Evolutionary conservation across 2,113 vertebrate species (phyloP).

Genomic region (Anguilla japonica): DNA sequence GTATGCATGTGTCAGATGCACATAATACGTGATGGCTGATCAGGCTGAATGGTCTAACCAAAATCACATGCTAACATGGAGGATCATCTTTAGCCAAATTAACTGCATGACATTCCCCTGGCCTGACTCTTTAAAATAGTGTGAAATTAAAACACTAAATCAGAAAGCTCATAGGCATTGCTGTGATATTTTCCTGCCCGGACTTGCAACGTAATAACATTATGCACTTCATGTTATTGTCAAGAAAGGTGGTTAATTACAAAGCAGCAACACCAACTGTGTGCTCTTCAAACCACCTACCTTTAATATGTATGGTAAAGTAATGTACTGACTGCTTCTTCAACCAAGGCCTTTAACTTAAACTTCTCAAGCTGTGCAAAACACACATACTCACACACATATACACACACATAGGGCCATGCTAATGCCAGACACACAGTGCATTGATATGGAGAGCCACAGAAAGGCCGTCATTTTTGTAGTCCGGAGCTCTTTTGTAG

Average conservation of each 20-base stretch:
- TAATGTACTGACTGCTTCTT: neutral
- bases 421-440: slow-evolving; percentile 6
- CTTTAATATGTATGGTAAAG: neutral
- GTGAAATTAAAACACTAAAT: neutral
- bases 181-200: neutral
- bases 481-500: neutral
- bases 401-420: neutral
- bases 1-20: neutral
- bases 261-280: neutral
- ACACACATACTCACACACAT: neutral
- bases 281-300: neutral
- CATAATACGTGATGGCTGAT: neutral
- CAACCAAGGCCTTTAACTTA: neutral
- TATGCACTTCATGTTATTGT: neutral
- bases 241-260: neutral
- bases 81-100: too few relatives aligned
- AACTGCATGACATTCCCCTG: neutral
- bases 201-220: neutral
- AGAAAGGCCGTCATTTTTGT: neutral
- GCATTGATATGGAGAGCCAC: neutral
- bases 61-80: neutral
- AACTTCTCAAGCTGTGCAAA: neutral
- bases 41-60: neutral
- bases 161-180: neutral
- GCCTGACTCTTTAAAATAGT: neutral